Percentiles rank a stretch among this genome's conserved stretches.
Conservation (phyloP, 1,140 invertebrate genomes). For the Drosophila albomicans region DNA sequence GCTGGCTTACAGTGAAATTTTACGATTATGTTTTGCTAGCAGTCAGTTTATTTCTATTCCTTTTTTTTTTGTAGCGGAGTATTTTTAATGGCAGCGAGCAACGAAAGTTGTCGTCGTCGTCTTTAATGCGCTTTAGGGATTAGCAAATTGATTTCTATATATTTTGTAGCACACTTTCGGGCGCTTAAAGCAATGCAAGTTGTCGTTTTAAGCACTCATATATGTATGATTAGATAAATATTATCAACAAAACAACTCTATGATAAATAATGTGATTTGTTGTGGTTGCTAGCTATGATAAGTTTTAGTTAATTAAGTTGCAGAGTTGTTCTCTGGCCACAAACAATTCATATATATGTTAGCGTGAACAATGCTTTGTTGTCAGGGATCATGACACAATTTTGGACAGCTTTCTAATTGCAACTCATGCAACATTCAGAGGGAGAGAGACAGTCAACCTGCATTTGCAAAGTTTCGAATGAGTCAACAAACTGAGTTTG, state of each 20-base stretch:
- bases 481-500: conserved; percentile 41
- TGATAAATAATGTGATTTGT: not conserved
- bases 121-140: conserved; percentile 37
- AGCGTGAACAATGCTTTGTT: conserved; percentile 9
- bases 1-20: conserved; percentile 47
- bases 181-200: not conserved
- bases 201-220: no score
- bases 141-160: conserved; percentile 57
- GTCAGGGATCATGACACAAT: conserved; percentile 18
- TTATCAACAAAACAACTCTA: no score
- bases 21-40: conserved; percentile 54
- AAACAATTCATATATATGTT: no score
- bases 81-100: conserved; percentile 4
- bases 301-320: conserved; percentile 9
- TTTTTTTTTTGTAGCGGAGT: not conserved
- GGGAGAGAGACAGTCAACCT: conserved; percentile 8
- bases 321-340: no score
- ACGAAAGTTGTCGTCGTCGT: no score
- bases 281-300: not conserved
- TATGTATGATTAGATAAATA: no score
- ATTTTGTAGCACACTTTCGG: conserved; percentile 5
- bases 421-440: conserved; percentile 44
- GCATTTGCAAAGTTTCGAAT: conserved; percentile 29
- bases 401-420: conserved; percentile 47
- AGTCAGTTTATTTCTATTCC: conserved; percentile 31